Evolutionary conservation across 2,113 vertebrate species (phyloP).

Genomic region (Pomatostomus ruficeps): DNA sequence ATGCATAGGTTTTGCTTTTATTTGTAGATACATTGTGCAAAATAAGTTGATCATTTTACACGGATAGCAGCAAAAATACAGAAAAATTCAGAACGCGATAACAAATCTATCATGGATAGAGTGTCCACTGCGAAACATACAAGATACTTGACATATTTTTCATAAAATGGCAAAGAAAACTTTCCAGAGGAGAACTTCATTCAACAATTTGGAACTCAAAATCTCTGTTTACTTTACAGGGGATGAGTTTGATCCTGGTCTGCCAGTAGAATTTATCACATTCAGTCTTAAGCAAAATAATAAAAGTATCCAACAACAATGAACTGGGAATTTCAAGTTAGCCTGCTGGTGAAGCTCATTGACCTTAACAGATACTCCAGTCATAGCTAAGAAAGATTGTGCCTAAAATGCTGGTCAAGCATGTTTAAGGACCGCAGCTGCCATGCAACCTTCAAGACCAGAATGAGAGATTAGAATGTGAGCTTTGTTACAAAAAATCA

Average conservation of each 20-base stretch:
- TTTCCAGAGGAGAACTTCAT: not conserved
- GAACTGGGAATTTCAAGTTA: not conserved
- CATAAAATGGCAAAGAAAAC: not conserved
- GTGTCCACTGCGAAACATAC: not conserved
- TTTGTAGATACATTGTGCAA: not conserved
- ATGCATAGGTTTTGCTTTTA: constrained; percentile 6
- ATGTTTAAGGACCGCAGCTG: not conserved
- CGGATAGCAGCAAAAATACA: not conserved
- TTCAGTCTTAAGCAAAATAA: not conserved
- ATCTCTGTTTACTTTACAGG: not conserved
- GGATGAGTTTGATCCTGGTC: not conserved
- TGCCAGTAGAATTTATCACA: not conserved
- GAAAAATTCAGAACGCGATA: not conserved
- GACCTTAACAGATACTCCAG: not conserved
- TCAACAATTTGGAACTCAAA: not conserved
- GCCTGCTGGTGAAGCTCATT: not conserved
- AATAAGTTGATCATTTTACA: not conserved
- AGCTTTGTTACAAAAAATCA: not conserved
- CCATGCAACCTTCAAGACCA: not conserved
- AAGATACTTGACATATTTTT: not conserved
- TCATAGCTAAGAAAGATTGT: not conserved
- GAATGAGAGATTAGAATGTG: not conserved
- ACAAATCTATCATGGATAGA: not conserved
- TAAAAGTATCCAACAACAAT: not conserved
- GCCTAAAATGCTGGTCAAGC: not conserved